Evolutionary conservation across 64 coral and sea anemone genomes (phyloP).

Genomic region (Platygyra sinensis): DNA sequence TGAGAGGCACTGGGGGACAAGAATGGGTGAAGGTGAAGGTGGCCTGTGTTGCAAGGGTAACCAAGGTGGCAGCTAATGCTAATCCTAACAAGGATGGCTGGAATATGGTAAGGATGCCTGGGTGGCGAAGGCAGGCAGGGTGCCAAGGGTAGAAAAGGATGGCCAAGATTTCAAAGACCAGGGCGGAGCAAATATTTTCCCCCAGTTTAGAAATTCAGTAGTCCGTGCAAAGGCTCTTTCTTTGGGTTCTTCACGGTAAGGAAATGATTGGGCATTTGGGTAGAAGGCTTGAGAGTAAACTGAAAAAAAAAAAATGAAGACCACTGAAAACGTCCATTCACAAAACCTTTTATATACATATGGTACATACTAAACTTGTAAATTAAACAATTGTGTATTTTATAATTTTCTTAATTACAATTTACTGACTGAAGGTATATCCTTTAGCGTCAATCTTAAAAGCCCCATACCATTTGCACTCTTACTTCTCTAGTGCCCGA

Average conservation of each 20-base stretch:
- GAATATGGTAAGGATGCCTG: too few relatives aligned
- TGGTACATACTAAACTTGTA: conserved; percentile 3
- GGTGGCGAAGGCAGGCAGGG: too few relatives aligned
- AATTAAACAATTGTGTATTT: neutral
- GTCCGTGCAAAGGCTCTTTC: neutral
- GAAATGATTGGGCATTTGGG: conserved; percentile 1
- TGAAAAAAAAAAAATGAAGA: neutral
- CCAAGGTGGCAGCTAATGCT: too few relatives aligned
- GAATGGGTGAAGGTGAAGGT: too few relatives aligned
- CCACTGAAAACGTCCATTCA: neutral
- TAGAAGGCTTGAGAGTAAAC: too few relatives aligned
- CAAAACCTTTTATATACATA: conserved; percentile 23
- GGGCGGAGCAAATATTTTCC: too few relatives aligned
- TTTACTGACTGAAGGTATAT: neutral
- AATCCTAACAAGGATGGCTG: too few relatives aligned
- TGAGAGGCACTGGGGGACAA: too few relatives aligned
- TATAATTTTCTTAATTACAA: conserved; percentile 6
- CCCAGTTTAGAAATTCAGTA: too few relatives aligned
- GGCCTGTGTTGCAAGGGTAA: too few relatives aligned
- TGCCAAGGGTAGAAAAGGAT: too few relatives aligned
- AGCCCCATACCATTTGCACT: neutral
- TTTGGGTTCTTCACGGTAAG: neutral
- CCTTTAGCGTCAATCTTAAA: neutral
- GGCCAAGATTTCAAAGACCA: too few relatives aligned
- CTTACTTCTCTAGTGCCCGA: neutral